Evolutionary conservation across 2,113 vertebrate genomes (phyloP).

Genomic region (Nibea coibor): DNA sequence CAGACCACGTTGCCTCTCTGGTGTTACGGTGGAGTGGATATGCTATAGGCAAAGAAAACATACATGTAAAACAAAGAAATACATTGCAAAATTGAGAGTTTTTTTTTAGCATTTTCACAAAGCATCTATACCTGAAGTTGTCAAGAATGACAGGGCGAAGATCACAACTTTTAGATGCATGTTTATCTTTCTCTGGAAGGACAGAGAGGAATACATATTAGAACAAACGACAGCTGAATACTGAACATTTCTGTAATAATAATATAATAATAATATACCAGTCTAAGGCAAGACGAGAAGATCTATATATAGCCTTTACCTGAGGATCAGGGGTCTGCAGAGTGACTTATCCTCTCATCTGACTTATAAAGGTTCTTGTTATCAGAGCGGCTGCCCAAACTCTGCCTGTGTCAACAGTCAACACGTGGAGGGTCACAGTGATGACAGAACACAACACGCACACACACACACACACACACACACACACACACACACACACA

Average conservation of each 20-base stretch:
- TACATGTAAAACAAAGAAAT: neutral
- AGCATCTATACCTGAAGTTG: constrained; percentile 74
- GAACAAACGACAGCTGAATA: neutral
- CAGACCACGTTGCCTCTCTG: constrained; percentile 78
- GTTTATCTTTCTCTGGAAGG: constrained; percentile 61
- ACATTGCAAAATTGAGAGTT: neutral
- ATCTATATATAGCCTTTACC: constrained; percentile 53
- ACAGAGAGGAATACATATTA: constrained; percentile 28
- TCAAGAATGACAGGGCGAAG: constrained; percentile 64
- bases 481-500: constrained; percentile 31
- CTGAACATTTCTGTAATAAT: neutral
- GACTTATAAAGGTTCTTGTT: constrained; percentile 83
- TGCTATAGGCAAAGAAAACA: constrained; percentile 67
- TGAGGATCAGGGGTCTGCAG: constrained; percentile 54
- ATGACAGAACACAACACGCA: constrained; percentile 57
- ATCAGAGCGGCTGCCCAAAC: constrained; percentile 80
- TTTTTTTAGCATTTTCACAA: neutral
- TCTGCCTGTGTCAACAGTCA: constrained; percentile 86
- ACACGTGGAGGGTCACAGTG: constrained; percentile 86
- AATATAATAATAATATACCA: neutral
- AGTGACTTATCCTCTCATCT: constrained; percentile 55
- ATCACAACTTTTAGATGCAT: constrained; percentile 72
- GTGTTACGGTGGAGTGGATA: constrained; percentile 69
- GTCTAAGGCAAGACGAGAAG: constrained; percentile 8
- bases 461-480: constrained; percentile 32